phyloP scores from a whole-genome alignment of 1,140 invertebrate species.

The Drosophila virilis region DNA sequence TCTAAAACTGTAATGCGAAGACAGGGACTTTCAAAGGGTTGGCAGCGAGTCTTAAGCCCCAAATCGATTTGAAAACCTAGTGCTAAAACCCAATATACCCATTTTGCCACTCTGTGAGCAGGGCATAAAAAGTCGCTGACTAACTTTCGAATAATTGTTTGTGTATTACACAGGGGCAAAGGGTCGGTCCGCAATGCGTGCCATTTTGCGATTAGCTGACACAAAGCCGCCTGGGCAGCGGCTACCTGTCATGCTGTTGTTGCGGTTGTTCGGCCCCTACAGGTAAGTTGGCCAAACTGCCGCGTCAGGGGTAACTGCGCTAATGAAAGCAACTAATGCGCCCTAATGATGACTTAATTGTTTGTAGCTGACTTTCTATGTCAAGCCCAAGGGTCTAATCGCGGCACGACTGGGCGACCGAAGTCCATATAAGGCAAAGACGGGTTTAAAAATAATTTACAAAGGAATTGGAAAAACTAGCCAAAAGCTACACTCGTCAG shows the following conservation, averaged over 20 bases:
- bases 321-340: slow-evolving; percentile 68
- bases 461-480: slow-evolving; percentile 42
- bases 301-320: slow-evolving; percentile 53
- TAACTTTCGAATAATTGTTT: slow-evolving; percentile 65
- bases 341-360: slow-evolving; percentile 75
- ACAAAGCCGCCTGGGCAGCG: slow-evolving; percentile 13
- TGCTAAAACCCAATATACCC: background rate
- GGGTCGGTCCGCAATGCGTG: slow-evolving; percentile 51
- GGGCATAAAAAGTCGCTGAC: slow-evolving; percentile 45
- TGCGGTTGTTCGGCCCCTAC: slow-evolving; percentile 1
- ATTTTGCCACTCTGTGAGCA: background rate
- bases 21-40: too few relatives aligned
- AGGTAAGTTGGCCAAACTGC: slow-evolving; percentile 50
- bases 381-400: slow-evolving; percentile 38
- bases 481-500: background rate
- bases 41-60: too few relatives aligned
- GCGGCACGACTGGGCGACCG: slow-evolving; percentile 3
- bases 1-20: too few relatives aligned
- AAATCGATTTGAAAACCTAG: too few relatives aligned
- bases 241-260: slow-evolving; percentile 14
- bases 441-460: slow-evolving; percentile 52
- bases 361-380: slow-evolving; percentile 33
- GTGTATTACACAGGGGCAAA: background rate
- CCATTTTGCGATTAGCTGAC: slow-evolving; percentile 68
- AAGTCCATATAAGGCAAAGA: slow-evolving; percentile 48